Evolutionary conservation across 2,113 vertebrate species (phyloP).

Genomic region (Mirza zaza): DNA sequence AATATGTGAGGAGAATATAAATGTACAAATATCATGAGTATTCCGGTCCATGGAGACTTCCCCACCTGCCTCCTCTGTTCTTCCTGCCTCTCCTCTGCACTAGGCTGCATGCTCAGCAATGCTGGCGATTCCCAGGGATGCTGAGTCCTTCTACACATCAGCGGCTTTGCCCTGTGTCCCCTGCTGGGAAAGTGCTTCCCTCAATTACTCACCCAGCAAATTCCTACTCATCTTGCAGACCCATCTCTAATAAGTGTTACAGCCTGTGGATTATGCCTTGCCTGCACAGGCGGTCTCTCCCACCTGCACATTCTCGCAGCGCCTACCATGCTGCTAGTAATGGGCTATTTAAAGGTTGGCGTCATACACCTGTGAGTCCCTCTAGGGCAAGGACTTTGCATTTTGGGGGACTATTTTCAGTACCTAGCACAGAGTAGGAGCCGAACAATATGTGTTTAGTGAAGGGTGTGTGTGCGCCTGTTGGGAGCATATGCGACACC

Average conservation of each 20-base stretch:
- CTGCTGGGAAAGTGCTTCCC: background rate
- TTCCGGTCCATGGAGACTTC: background rate
- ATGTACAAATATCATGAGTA: background rate
- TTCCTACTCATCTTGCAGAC: background rate
- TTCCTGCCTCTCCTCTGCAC: background rate
- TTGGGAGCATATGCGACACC: background rate
- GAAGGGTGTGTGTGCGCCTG: background rate
- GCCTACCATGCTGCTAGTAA: background rate
- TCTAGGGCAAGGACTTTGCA: background rate
- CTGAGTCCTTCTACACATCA: background rate
- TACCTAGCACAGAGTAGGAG: background rate
- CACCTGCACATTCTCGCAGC: background rate
- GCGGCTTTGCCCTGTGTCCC: background rate
- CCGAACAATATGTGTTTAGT: background rate
- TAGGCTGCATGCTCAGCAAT: accelerated
- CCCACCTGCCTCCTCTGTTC: background rate
- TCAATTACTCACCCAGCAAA: background rate
- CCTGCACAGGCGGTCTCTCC: background rate
- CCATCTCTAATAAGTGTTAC: background rate
- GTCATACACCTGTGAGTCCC: background rate
- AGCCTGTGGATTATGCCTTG: background rate
- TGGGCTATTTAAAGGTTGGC: background rate
- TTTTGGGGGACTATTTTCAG: background rate
- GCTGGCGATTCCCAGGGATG: background rate
- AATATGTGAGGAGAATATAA: background rate